Conservation (phyloP, 2,113 vertebrate genomes). For the Rhombomys opimus region DNA sequence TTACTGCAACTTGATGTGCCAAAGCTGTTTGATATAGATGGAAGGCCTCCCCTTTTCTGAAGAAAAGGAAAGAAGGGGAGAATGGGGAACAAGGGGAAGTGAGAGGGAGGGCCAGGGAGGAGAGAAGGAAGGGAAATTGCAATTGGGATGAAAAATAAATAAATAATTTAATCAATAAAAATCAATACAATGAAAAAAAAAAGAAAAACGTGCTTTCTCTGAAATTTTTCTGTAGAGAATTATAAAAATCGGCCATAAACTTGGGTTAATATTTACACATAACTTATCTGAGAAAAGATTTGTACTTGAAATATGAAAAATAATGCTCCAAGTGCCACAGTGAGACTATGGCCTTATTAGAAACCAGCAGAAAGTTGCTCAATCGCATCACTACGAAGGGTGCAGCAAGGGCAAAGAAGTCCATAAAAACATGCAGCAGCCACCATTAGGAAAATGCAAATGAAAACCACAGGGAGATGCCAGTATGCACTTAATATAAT, state of each 20-base stretch:
- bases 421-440: neutral
- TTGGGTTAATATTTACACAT: slow-evolving; percentile 11
- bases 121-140: no score
- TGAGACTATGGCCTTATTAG: neutral
- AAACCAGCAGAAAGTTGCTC: neutral
- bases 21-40: no score
- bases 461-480: slow-evolving; percentile 1
- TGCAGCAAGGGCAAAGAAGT: neutral
- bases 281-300: neutral
- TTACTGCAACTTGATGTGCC: no score
- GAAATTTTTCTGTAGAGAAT: neutral
- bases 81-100: no score
- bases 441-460: slow-evolving; percentile 22
- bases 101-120: no score
- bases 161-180: no score
- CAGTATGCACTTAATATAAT: slow-evolving; percentile 9
- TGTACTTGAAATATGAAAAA: neutral
- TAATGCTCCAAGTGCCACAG: neutral
- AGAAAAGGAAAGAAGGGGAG: no score
- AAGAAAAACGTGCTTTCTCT: neutral
- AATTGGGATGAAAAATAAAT: no score
- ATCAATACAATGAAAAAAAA: no score
- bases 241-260: neutral
- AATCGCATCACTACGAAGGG: neutral
- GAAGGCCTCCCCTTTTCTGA: no score